Evolutionary conservation across 2,888 invertebrate species (phyloP).

Genomic region (Itoplectis maculator): DNA sequence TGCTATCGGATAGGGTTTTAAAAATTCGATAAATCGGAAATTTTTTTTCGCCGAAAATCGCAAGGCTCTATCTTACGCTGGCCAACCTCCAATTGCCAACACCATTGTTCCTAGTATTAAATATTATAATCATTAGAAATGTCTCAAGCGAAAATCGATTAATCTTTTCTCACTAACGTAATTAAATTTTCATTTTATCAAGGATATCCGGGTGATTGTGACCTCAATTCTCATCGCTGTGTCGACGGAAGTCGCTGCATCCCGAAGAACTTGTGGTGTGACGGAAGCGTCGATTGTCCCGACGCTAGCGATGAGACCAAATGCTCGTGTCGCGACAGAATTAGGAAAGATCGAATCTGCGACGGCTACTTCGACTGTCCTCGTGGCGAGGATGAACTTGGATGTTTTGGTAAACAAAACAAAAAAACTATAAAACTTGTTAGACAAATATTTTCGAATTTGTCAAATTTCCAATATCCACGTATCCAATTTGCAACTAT

Average conservation of each 20-base stretch:
- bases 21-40: too few relatives aligned
- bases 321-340: conserved; percentile 90
- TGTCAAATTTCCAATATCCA: not conserved
- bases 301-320: conserved; percentile 92
- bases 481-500: not conserved
- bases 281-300: conserved; percentile 90
- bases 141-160: not conserved
- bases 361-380: conserved; percentile 95
- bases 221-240: conserved; percentile 71
- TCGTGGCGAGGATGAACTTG: conserved; percentile 92
- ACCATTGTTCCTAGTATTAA: not conserved
- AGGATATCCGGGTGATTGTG: conserved; percentile 59
- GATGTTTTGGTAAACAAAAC: conserved; percentile 89
- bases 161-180: not conserved
- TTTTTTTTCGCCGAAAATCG: too few relatives aligned
- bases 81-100: too few relatives aligned
- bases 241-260: conserved; percentile 85
- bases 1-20: too few relatives aligned
- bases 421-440: not conserved
- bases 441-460: not conserved
- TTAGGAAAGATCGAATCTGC: conserved; percentile 89
- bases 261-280: conserved; percentile 88
- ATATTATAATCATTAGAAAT: not conserved
- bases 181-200: not conserved
- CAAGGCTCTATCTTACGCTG: too few relatives aligned